Conservation (phyloP, 2,113 vertebrate species). For the Gadus chalcogrammus region DNA sequence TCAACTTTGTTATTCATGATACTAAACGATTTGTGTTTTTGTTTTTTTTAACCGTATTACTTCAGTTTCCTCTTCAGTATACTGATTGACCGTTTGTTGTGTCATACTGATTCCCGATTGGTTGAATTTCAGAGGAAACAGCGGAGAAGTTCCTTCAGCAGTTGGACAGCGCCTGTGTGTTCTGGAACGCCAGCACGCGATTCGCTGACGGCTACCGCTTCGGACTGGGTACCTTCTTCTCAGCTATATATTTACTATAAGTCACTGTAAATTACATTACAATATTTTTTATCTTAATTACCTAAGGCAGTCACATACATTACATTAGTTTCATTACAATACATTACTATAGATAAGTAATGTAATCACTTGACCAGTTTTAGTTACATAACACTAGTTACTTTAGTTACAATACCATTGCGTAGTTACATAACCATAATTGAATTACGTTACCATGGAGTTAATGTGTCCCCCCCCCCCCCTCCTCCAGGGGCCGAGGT, state of each 20-base stretch:
- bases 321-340: neutral
- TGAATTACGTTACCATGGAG: no score
- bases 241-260: neutral
- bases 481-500: conserved; percentile 86
- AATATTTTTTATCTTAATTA: neutral
- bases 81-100: no score
- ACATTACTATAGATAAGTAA: neutral
- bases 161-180: conserved; percentile 94
- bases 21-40: no score
- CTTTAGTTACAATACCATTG: no score
- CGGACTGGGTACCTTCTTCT: conserved; percentile 82
- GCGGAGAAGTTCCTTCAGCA: conserved; percentile 94
- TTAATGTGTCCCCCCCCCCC: no score
- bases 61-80: no score
- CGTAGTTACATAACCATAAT: no score
- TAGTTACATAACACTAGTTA: no score
- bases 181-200: conserved; percentile 93
- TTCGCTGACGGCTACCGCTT: conserved; percentile 97
- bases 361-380: neutral
- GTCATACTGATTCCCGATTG: no score
- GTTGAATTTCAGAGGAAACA: conserved; percentile 76
- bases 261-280: neutral
- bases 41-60: no score
- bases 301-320: neutral
- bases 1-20: no score